Evolutionary conservation across 2,113 vertebrate genomes (phyloP).

Genomic region (Acrocephalus kingi): DNA sequence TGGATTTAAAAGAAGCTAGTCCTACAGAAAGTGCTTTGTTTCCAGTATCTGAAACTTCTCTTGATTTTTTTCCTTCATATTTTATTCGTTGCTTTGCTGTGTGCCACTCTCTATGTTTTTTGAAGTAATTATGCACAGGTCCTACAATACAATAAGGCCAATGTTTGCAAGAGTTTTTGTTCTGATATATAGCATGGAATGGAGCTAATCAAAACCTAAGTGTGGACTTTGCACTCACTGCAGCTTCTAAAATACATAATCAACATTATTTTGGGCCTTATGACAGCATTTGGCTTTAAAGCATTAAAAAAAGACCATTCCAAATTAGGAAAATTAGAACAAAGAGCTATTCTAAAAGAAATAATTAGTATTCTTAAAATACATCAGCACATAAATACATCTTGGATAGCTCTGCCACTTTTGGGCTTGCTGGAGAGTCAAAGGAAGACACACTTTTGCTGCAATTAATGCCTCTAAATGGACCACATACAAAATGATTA

Average conservation of each 20-base stretch:
- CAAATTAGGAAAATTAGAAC: constrained; percentile 45
- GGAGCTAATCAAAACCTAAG: constrained; percentile 56
- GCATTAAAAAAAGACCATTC: constrained; percentile 18
- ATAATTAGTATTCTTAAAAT: constrained; percentile 45
- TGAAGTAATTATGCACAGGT: constrained; percentile 48
- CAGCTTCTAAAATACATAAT: constrained; percentile 32
- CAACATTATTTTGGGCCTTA: constrained; percentile 42
- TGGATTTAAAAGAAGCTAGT: constrained; percentile 63
- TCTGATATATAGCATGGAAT: constrained; percentile 32
- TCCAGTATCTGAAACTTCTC: constrained; percentile 50
- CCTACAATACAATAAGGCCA: constrained; percentile 51
- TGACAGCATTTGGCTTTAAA: not conserved
- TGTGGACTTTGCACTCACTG: constrained; percentile 34
- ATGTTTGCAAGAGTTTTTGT: constrained; percentile 52
- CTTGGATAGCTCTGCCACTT: not conserved
- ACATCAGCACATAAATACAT: constrained; percentile 8
- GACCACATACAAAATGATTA: not conserved
- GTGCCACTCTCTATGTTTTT: constrained; percentile 57
- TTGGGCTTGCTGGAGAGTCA: not conserved
- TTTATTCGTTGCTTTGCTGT: constrained; percentile 54
- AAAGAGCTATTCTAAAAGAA: constrained; percentile 48
- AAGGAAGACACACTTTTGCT: not conserved
- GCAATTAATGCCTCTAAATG: not conserved
- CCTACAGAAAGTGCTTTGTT: constrained; percentile 64
- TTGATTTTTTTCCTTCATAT: not conserved